Base-by-base conservation (phyloP, 2,888 invertebrate genomes). In the Amiota minor region DNA sequence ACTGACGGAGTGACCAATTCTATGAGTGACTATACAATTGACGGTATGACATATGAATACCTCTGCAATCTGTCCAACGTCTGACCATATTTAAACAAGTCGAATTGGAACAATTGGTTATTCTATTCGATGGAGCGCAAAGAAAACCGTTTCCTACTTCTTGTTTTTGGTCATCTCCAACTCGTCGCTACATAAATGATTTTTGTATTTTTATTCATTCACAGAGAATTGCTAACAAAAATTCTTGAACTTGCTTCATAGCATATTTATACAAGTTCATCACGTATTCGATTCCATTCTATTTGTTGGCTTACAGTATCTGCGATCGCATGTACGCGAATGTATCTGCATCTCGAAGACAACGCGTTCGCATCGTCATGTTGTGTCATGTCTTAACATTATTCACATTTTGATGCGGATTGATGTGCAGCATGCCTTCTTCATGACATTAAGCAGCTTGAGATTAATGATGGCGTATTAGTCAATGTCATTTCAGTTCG, bases 391-490 rank as follows among this genome's bases (percentile, higher is more conserved):
- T 64, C 20, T 62, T 53, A 50, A 47, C 67, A 56, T 46, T 61
- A 49, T 74, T 74, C 75, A 72, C 59, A 71, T 73, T 78, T 72
- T 79, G 80, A 83, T 84, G 83, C 81, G 75, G 79, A 83, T 84
- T 83, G 83, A 85, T 83, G 85, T 74, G 70, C 68, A 50, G 49
- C 20, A 56, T 69, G 72, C 77, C 78, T 75, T 72, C 76, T 70
- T 72, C 70, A 72, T 77, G 83, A 85, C 83, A 76, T 77, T 86
- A 83, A 83, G 85, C 83, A 84, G 85, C 78, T 55, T 50, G 9
- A 79, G 86, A 83, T 86, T 82, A 86, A 83, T 83, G 83, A 76
- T 71, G 56, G 74, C 71, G 72, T 78, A 83, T 83, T 86, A 86
- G 85, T 83, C 83, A 86, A 78, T 86, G 86, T 86, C 83, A 77